Percentiles rank a stretch among this genome's conserved stretches.
phyloP scores from a whole-genome alignment of 1,140 invertebrate genomes.

The Saxidomus purpurata region DNA sequence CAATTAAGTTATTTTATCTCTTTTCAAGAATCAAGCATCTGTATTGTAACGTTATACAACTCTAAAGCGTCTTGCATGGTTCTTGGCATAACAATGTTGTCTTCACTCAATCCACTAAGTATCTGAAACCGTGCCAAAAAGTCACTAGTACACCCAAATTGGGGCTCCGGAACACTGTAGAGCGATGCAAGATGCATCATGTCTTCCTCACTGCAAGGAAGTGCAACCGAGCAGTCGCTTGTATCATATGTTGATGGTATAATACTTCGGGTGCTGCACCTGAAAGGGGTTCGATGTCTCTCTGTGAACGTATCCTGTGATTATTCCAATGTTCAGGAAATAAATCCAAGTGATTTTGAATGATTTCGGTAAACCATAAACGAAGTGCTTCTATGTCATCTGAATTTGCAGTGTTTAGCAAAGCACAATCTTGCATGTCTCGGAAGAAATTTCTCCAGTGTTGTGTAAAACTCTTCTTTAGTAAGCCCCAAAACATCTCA shows the following conservation, averaged over 20 bases:
- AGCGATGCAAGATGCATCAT: background rate
- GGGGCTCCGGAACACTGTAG: slow-evolving; percentile 2
- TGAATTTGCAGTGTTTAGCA: slow-evolving; percentile 14
- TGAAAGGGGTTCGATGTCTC: background rate
- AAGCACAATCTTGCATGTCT: slow-evolving; percentile 30
- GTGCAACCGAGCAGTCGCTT: slow-evolving; percentile 22
- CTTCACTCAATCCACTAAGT: background rate
- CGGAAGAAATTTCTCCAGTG: slow-evolving; percentile 52
- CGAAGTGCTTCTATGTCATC: slow-evolving; percentile 40
- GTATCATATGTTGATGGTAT: slow-evolving; percentile 19
- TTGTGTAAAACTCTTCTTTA: slow-evolving; percentile 39
- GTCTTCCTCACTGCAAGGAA: slow-evolving; percentile 16
- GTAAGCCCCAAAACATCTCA: slow-evolving; percentile 56
- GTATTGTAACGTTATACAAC: background rate
- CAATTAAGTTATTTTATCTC: no score
- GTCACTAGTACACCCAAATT: background rate
- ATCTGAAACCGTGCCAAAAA: background rate
- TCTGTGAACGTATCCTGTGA: slow-evolving; percentile 50
- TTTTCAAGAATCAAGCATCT: background rate
- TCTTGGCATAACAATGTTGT: background rate
- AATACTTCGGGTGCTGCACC: slow-evolving; percentile 15
- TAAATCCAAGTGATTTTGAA: slow-evolving; percentile 40
- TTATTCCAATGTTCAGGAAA: slow-evolving; percentile 42
- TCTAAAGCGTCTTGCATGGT: background rate
- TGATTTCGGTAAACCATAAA: slow-evolving; percentile 14